Conservation (phyloP, 2,797 vertebrate species). For the Oreochromis grahami region DNA sequence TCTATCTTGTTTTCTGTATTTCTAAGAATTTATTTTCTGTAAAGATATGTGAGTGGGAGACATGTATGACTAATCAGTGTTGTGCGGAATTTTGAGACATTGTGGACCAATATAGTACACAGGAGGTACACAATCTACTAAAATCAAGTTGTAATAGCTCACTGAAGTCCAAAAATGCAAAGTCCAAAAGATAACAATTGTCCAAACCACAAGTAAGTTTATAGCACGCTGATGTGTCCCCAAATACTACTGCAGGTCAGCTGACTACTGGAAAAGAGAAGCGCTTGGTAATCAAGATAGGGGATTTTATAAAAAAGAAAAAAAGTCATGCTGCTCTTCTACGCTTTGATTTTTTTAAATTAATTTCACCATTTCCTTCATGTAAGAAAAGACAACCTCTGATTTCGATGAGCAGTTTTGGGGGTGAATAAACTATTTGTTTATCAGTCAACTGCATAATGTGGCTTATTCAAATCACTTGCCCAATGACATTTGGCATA, state of each 20-base stretch:
- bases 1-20: neutral
- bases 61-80: neutral
- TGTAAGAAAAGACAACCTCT: neutral
- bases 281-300: neutral
- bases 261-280: neutral
- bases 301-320: neutral
- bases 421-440: neutral
- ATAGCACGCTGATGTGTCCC: neutral
- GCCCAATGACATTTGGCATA: neutral
- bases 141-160: neutral
- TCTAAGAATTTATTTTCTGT: neutral
- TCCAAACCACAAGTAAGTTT: neutral
- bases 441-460: neutral
- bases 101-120: neutral
- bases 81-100: neutral
- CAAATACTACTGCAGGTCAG: neutral
- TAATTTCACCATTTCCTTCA: neutral
- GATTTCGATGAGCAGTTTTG: neutral
- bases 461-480: neutral
- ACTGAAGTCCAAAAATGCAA: neutral
- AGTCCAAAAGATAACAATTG: neutral
- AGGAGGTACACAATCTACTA: neutral
- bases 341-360: too few species aligned
- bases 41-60: neutral
- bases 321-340: neutral